A percentile compares a stretch with the other conserved stretches of the same genome.
phyloP scores from a whole-genome alignment of 2,113 vertebrate species.

The Pseudolaguvia tuberculata region DNA sequence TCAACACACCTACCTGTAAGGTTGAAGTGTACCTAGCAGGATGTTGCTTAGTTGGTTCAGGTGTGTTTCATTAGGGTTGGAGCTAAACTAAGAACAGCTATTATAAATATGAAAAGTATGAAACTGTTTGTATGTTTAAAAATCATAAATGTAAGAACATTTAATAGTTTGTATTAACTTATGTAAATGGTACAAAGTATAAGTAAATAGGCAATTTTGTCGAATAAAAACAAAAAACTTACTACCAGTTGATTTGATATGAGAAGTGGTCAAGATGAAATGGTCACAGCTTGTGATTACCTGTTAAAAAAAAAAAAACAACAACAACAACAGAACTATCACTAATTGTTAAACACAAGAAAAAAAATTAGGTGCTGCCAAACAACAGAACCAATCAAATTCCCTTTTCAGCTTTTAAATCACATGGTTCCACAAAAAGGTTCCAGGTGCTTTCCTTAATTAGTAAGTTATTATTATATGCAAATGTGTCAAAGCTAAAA shows the following conservation, averaged over 20 bases:
- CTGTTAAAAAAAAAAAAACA: not conserved
- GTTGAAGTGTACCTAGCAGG: too few species aligned
- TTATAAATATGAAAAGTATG: too few species aligned
- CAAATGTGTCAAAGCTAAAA: not conserved
- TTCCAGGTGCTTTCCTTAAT: conserved; percentile 14
- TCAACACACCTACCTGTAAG: too few species aligned
- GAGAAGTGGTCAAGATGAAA: not conserved
- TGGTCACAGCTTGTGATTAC: not conserved
- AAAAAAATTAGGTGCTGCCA: not conserved
- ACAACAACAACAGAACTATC: too few species aligned
- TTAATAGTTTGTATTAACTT: too few species aligned
- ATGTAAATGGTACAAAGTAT: not conserved
- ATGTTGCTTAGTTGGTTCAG: too few species aligned
- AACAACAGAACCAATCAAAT: not conserved
- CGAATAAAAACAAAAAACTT: not conserved
- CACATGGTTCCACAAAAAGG: not conserved
- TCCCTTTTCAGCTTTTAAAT: not conserved
- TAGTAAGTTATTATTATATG: not conserved
- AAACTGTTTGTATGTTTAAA: too few species aligned
- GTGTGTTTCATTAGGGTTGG: too few species aligned
- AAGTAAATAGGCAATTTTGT: not conserved
- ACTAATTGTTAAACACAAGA: not conserved
- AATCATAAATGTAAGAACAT: too few species aligned
- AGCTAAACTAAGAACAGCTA: too few species aligned
- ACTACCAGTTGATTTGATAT: conserved; percentile 7